These are phyloP conservation scores for Avahi laniger DNA, from an alignment of 2,797 vertebrate genomes.

Conservation along the genomic window DNA sequence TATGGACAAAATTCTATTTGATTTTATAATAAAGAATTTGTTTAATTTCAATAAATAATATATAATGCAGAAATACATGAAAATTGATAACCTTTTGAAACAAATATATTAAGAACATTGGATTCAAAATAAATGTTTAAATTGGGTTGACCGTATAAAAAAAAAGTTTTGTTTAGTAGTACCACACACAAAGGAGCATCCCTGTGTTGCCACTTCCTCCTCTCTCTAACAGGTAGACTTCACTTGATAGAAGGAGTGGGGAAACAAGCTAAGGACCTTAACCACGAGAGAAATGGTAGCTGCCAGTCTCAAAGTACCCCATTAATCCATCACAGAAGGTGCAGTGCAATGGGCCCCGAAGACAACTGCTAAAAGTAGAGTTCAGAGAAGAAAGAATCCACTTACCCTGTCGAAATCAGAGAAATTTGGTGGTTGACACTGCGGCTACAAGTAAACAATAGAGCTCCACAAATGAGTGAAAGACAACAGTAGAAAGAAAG, in stretches of 20 bases:
- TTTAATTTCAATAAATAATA: neutral
- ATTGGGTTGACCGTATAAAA: neutral
- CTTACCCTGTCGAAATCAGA: neutral
- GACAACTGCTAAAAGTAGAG: neutral
- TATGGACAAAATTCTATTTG: neutral
- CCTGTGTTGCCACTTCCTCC: neutral
- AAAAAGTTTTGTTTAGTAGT: neutral
- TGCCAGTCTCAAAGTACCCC: neutral
- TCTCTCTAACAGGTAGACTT: neutral
- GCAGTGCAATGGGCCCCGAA: neutral
- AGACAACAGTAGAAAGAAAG: neutral
- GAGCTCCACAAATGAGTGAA: neutral
- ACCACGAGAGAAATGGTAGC: neutral
- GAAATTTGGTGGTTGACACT: neutral
- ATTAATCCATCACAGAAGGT: neutral
- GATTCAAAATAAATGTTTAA: conserved; percentile 34
- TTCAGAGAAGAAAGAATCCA: neutral
- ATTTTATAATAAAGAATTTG: conserved; percentile 1
- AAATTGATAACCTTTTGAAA: neutral
- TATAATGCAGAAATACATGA: neutral
- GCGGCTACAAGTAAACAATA: neutral
- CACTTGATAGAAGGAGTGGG: neutral
- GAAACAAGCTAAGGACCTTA: neutral
- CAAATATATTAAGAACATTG: conserved; percentile 17
- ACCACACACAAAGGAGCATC: neutral